A percentile compares a stretch with the other conserved stretches of the same genome.
phyloP scores from a whole-genome alignment of 35 echinoderm and acorn worm species.

The Ophiothrix spiculata region DNA sequence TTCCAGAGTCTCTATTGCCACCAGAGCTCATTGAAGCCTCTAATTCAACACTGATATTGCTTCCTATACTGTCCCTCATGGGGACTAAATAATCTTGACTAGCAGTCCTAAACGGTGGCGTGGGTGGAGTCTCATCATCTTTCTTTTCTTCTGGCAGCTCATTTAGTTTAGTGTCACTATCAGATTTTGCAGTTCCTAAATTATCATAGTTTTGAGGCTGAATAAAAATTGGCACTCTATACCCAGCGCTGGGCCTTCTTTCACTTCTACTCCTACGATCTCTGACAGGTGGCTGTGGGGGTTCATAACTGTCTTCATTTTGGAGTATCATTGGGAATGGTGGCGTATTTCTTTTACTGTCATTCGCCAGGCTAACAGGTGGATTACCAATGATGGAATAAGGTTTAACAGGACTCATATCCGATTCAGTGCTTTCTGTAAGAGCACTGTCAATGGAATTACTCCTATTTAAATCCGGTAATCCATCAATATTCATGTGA shows the following conservation, averaged over 20 bases:
- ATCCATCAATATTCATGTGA: neutral
- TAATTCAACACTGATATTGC: neutral
- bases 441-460: neutral
- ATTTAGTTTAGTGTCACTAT: neutral
- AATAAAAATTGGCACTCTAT: conserved; percentile 65
- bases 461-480: neutral
- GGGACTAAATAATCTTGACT: conserved; percentile 2
- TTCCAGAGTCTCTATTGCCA: conserved; percentile 1
- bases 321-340: conserved; percentile 46
- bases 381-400: neutral
- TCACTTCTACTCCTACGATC: conserved; percentile 7
- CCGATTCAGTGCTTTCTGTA: neutral
- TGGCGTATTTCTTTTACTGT: conserved; percentile 44
- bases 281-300: neutral
- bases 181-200: conserved; percentile 15
- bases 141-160: neutral
- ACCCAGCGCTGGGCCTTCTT: conserved; percentile 36
- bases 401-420: neutral
- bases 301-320: neutral
- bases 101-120: neutral
- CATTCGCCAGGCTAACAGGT: neutral
- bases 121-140: neutral
- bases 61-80: neutral
- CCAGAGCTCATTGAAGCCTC: neutral
- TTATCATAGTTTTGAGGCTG: conserved; percentile 39